A percentile compares a stretch with the other conserved stretches of the same genome.
phyloP scores from a whole-genome alignment of 2,888 invertebrate genomes.

The Drosophila testacea region DNA sequence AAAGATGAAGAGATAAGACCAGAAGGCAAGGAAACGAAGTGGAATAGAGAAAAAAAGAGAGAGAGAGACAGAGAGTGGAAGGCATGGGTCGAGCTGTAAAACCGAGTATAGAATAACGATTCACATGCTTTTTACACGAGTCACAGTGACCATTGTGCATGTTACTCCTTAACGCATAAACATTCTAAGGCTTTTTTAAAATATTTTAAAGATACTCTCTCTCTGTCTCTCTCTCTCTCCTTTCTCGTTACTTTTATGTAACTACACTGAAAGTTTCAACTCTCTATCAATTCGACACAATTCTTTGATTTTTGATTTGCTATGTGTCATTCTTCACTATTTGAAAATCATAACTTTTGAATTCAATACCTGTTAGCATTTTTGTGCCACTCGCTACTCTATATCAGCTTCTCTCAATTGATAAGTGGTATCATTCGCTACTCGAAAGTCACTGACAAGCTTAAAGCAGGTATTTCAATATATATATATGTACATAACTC shows the following conservation, averaged over 20 bases:
- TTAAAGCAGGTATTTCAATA: constrained; percentile 13
- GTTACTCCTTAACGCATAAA: background rate
- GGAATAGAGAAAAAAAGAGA: background rate
- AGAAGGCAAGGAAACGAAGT: background rate
- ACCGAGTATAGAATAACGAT: background rate
- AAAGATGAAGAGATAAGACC: background rate
- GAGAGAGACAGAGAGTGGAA: background rate
- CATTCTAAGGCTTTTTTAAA: background rate
- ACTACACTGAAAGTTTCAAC: background rate
- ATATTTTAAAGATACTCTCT: background rate
- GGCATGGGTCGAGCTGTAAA: background rate
- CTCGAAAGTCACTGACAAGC: background rate
- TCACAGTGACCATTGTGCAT: constrained; percentile 1
- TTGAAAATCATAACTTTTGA: no score
- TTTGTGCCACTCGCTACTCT: background rate
- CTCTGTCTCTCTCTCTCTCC: background rate
- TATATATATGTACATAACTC: constrained; percentile 4
- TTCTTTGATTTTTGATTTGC: background rate
- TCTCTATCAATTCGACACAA: no score
- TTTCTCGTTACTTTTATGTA: background rate
- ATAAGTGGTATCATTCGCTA: background rate
- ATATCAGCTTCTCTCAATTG: no score
- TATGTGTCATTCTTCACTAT: no score
- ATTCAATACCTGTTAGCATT: no score
- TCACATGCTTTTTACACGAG: background rate